Evolutionary conservation across 2,888 invertebrate genomes (phyloP).

Genomic region (Neoitamus cyanurus): DNA sequence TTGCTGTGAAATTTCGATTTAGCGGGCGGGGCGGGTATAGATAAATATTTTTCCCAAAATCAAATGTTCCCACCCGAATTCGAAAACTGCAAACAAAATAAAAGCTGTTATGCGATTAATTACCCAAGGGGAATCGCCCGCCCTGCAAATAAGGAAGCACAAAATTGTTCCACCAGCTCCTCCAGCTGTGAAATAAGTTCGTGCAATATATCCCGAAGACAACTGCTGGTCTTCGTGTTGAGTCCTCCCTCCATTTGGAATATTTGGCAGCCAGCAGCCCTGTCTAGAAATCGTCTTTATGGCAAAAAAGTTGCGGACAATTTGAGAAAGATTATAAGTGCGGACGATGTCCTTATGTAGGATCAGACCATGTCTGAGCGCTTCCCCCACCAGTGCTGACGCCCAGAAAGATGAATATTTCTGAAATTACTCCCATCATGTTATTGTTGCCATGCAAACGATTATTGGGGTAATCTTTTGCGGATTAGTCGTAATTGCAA

Average conservation of each 20-base stretch:
- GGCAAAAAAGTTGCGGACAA: slow-evolving; percentile 4
- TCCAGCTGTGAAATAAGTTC: not conserved
- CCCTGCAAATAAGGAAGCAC: not conserved
- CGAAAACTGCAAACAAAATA: not conserved
- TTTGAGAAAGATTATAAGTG: slow-evolving; percentile 21
- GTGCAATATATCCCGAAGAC: not conserved
- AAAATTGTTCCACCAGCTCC: not conserved
- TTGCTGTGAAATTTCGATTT: not conserved
- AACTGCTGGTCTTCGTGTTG: not conserved
- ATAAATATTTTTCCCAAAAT: not conserved
- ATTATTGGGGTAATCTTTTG: not conserved
- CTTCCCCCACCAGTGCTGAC: not conserved
- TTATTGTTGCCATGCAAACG: not conserved
- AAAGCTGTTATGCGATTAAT: not conserved
- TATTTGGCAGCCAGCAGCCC: not conserved
- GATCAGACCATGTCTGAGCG: not conserved
- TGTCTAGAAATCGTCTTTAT: slow-evolving; percentile 1
- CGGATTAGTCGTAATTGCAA: not conserved
- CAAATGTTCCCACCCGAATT: not conserved
- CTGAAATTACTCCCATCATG: not conserved
- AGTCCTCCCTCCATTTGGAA: not conserved
- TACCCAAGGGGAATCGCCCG: not conserved
- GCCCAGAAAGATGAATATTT: not conserved
- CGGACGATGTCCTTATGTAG: not conserved
- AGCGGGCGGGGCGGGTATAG: not conserved